Evolutionary conservation across 2,888 invertebrate species (phyloP).

Genomic region (Osedax fenrisi): DNA sequence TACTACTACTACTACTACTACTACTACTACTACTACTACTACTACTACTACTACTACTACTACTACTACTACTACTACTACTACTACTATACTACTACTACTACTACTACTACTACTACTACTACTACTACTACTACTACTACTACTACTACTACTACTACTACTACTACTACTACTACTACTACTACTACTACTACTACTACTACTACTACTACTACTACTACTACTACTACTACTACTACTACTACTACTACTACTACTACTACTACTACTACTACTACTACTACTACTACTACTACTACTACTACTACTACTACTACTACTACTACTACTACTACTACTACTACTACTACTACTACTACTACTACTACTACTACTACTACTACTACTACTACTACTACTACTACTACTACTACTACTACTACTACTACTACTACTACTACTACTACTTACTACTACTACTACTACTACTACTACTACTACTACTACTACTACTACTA

Average conservation of each 20-base stretch:
- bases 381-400: slow-evolving; percentile 20
- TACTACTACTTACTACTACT: slow-evolving; percentile 24
- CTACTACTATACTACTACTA: no score
- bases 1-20: slow-evolving; percentile 14
- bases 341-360: slow-evolving; percentile 15
- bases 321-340: neutral
- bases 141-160: slow-evolving; percentile 12
- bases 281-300: neutral
- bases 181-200: neutral
- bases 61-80: slow-evolving; percentile 16
- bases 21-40: slow-evolving; percentile 9
- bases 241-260: neutral
- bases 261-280: neutral
- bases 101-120: slow-evolving; percentile 9
- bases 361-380: slow-evolving; percentile 21
- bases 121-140: slow-evolving; percentile 14
- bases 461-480: slow-evolving; percentile 22
- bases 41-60: slow-evolving; percentile 11
- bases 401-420: slow-evolving; percentile 26
- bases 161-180: neutral
- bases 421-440: slow-evolving; percentile 25
- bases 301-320: neutral
- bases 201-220: neutral
- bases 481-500: slow-evolving; percentile 20
- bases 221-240: neutral